phyloP scores from a whole-genome alignment of 2,888 invertebrate genomes.

The Epicampocera succincta region DNA sequence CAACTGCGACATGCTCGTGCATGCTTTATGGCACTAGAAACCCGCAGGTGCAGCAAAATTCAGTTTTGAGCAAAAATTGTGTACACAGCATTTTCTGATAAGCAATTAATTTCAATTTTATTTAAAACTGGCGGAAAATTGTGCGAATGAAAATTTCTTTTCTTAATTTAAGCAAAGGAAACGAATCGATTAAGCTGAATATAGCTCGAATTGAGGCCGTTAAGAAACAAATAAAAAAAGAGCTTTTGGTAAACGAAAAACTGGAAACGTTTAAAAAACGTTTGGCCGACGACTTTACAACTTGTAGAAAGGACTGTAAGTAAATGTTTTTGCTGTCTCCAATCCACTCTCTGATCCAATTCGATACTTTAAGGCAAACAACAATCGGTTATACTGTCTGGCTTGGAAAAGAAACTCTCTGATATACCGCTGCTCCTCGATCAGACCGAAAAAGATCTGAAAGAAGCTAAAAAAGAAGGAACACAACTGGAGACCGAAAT shows the following conservation, averaged over 20 bases:
- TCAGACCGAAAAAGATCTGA: conserved; percentile 85
- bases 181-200: conserved; percentile 84
- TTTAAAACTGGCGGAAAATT: too few relatives aligned
- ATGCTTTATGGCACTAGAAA: too few relatives aligned
- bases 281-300: conserved; percentile 83
- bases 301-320: conserved; percentile 76
- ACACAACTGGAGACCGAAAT: conserved; percentile 76
- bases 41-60: too few relatives aligned
- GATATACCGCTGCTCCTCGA: conserved; percentile 84
- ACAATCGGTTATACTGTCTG: conserved; percentile 83
- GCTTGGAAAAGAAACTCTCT: conserved; percentile 83
- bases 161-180: conserved; percentile 82
- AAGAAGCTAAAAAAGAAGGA: conserved; percentile 82
- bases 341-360: too few relatives aligned
- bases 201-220: conserved; percentile 85
- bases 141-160: conserved; percentile 66
- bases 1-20: too few relatives aligned
- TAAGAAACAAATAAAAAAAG: conserved; percentile 85
- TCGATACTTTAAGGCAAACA: conserved; percentile 80
- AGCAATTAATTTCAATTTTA: too few relatives aligned
- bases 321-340: conserved; percentile 14
- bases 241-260: conserved; percentile 86
- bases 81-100: too few relatives aligned
- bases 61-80: too few relatives aligned
- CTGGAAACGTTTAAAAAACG: conserved; percentile 85